Conservation (phyloP, 2,113 vertebrate genomes). For the Brachyistius frenatus region DNA sequence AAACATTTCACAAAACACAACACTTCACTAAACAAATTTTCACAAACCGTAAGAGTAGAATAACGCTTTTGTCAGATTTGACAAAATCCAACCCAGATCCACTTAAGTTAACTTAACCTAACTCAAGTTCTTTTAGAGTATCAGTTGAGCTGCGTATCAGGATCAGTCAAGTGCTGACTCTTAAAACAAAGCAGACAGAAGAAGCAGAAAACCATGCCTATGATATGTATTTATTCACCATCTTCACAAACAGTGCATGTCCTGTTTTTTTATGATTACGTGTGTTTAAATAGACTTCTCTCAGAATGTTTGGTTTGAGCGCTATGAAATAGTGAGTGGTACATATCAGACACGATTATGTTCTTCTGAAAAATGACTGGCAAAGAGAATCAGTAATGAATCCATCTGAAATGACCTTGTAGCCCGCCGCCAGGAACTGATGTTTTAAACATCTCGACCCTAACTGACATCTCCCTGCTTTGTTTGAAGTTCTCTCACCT, state of each 20-base stretch:
- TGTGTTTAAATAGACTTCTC: conserved; percentile 1
- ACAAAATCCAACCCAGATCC: no score
- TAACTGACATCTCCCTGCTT: conserved; percentile 57
- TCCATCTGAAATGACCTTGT: conserved; percentile 62
- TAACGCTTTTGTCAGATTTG: neutral
- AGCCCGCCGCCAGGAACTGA: conserved; percentile 50
- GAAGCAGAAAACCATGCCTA: no score
- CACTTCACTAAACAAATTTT: no score
- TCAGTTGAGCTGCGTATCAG: neutral
- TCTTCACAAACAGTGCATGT: no score
- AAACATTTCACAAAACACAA: no score
- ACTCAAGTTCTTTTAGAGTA: neutral
- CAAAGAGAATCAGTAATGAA: conserved; percentile 65
- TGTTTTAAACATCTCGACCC: conserved; percentile 73
- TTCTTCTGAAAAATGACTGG: conserved; percentile 32
- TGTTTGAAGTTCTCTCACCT: conserved; percentile 69
- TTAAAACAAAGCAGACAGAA: neutral
- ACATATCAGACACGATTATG: conserved; percentile 11
- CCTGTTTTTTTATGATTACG: neutral
- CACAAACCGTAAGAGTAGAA: no score
- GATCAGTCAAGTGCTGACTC: neutral
- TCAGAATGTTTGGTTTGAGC: neutral
- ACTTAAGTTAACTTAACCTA: no score
- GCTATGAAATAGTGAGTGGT: neutral
- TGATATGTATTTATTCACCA: no score